Evolutionary conservation across 2,113 vertebrate genomes (phyloP).

Genomic region (Dromiciops gliroides): DNA sequence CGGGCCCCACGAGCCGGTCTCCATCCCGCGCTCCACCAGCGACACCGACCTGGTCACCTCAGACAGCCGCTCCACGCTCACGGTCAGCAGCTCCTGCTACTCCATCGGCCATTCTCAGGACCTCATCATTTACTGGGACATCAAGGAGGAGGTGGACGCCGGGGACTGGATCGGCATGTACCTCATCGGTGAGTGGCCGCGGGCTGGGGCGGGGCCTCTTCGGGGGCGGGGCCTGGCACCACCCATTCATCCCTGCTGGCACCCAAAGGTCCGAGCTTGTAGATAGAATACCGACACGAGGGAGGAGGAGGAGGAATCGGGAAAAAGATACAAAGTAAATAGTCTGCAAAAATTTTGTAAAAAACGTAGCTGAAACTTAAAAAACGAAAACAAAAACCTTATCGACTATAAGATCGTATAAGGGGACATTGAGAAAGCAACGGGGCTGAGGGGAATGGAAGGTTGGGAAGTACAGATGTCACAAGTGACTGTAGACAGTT

Average conservation of each 20-base stretch:
- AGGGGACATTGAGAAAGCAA: background rate
- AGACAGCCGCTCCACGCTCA: constrained; percentile 94
- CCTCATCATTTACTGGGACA: constrained; percentile 96
- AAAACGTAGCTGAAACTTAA: background rate
- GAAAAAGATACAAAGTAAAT: background rate
- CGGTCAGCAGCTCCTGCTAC: constrained; percentile 94
- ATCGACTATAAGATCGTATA: background rate
- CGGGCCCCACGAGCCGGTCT: constrained; percentile 82
- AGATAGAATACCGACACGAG: background rate
- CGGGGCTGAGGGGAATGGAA: background rate
- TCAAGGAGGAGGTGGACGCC: constrained; percentile 98
- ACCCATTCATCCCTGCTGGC: background rate
- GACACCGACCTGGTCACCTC: constrained; percentile 96
- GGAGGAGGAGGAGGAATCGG: background rate
- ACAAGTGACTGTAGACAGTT: too few relatives aligned
- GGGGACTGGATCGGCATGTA: constrained; percentile 99
- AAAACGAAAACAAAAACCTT: background rate
- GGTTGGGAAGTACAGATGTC: background rate
- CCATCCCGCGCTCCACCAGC: constrained; percentile 93
- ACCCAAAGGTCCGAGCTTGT: background rate
- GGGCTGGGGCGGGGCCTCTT: rapidly evolving
- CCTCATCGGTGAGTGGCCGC: constrained; percentile 89
- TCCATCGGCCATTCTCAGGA: constrained; percentile 93
- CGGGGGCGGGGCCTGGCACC: too few relatives aligned
- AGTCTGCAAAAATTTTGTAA: background rate